Base-by-base conservation (phyloP, 1,140 invertebrate genomes). In the Liolophura sinensis region DNA sequence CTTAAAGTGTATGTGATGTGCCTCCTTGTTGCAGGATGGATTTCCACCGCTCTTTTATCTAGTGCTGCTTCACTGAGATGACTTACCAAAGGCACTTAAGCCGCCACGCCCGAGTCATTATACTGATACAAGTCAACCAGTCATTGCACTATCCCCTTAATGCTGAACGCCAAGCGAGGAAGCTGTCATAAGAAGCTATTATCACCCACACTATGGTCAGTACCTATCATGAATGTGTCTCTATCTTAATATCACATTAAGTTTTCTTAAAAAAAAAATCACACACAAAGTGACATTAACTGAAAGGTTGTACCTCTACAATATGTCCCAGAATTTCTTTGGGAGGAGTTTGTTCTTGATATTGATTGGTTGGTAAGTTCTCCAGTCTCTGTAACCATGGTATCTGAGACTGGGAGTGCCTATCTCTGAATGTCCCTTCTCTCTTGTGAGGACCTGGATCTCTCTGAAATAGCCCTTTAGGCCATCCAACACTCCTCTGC, bases 361-460 rank as follows among this genome's bases (percentile, higher is more conserved):
- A 25, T 24, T 51, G 14, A 48, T 67, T 67, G 14, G 61, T 62
- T 16, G 58, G 49, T 11, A 69, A 65, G 24, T 57, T 62, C 18
- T 68, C 59, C 56, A 75, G 51, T 56, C 54, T 59, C 56, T 69
- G 64, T 62, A 58, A 48, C 69, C 71, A 71, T 50, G 67, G 60
- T 56, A 71, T 56, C 47, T 18, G 18, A 47, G 62, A 16, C 1
- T 68, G 40, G 50, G 65, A 61, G 20, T 69, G 59, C 62, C 73
- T 58, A 20, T 75, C 61, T 48, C 62, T 62, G 50, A 71, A 75
- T 11, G 73, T 69, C 5, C 73, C 73, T 40, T 69, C 56, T 50
- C 58, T 64, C 47, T 58, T 55, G 7, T 69, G 58, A 9, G 27
- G 48, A 18, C 60, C 60, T 20, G 24, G 18, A 5, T 18, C 31